Conservation (phyloP, 2,113 vertebrate genomes). For the Periophthalmus modestus region DNA sequence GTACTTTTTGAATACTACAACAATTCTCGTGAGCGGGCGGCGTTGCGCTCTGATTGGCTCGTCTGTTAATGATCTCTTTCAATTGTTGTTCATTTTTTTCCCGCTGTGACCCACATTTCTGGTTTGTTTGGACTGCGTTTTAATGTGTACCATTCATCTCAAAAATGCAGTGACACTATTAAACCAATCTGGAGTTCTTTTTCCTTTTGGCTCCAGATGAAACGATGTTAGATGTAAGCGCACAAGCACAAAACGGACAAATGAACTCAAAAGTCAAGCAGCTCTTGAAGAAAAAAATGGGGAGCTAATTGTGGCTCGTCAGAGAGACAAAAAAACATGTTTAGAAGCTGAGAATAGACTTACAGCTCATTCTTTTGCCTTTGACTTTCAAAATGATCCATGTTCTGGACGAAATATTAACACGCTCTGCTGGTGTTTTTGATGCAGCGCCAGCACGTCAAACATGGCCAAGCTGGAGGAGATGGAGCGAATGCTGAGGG, state of each 20-base stretch:
- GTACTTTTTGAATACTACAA: background rate
- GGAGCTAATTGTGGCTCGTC: background rate
- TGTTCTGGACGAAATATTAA: background rate
- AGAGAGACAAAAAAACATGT: background rate
- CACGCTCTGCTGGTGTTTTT: constrained; percentile 7
- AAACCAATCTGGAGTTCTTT: constrained; percentile 36
- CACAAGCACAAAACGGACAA: too few relatives aligned
- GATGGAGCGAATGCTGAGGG: constrained; percentile 93
- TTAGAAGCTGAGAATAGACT: background rate
- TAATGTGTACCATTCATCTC: constrained; percentile 52
- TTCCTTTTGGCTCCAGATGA: constrained; percentile 50
- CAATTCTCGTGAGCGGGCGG: constrained; percentile 16
- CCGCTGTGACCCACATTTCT: background rate
- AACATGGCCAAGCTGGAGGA: constrained; percentile 92
- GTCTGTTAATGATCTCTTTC: background rate
- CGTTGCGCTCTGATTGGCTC: background rate
- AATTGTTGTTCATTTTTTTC: constrained; percentile 7
- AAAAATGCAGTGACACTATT: constrained; percentile 53
- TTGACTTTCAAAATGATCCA: background rate
- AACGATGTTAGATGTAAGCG: too few relatives aligned
- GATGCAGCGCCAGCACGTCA: constrained; percentile 88
- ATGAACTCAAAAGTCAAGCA: background rate
- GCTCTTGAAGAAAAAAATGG: background rate
- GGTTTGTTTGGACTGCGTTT: constrained; percentile 48
- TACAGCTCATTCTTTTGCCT: background rate